Percentiles rank a stretch among this genome's conserved stretches.
Conservation (phyloP, 2,113 vertebrate species). For the Micromys minutus region DNA sequence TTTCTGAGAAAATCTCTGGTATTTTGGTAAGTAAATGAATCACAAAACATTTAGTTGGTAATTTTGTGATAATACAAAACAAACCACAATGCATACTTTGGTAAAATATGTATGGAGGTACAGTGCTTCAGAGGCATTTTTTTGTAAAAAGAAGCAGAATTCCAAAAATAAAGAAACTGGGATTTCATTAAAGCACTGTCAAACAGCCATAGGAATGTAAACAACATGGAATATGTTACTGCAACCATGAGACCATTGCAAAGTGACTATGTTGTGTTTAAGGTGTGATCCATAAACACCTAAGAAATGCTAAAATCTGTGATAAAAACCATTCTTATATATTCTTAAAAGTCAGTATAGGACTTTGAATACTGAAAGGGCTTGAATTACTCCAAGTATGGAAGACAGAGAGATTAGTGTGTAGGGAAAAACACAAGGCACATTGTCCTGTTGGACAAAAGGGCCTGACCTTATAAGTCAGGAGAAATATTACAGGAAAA, state of each 20-base stretch:
- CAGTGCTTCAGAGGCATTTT: too few species aligned
- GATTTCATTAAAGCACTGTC: not conserved
- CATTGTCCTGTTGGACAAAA: not conserved
- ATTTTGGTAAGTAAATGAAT: not conserved
- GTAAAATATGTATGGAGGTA: too few species aligned
- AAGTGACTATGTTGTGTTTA: not conserved
- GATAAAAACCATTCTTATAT: not conserved
- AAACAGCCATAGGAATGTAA: not conserved
- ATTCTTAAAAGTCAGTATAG: not conserved
- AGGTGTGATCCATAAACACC: not conserved
- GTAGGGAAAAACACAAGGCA: rapidly evolving
- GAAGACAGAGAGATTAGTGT: not conserved
- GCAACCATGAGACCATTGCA: not conserved
- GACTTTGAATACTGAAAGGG: not conserved
- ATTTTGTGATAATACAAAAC: not conserved
- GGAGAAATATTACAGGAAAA: not conserved
- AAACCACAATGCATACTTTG: not conserved
- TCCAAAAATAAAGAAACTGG: not conserved
- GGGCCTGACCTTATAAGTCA: not conserved
- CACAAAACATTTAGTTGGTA: not conserved
- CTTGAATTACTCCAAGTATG: not conserved
- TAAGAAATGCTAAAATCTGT: not conserved
- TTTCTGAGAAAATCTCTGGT: not conserved
- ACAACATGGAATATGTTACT: not conserved
- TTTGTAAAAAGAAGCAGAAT: not conserved